Base-by-base conservation (phyloP, 2,888 invertebrate species). In the Eudasyphora cyanicolor region DNA sequence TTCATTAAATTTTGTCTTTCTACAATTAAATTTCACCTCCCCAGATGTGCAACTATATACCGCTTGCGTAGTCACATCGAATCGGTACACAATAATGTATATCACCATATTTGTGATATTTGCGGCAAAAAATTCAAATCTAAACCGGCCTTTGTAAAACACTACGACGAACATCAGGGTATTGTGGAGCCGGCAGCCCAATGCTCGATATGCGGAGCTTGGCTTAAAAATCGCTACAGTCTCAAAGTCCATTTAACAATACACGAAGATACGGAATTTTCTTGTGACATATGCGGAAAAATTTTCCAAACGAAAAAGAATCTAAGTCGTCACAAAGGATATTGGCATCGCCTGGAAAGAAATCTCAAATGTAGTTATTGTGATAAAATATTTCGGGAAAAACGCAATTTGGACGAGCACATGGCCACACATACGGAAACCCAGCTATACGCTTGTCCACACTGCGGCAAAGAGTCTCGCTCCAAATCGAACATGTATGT, bases 401-500 rank as follows among this genome's bases (percentile, higher is more conserved):
- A 87, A 64, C 89, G 89, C 38, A 90, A 89, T 84, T 85, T 90
- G 17, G 89, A 90, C 88, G 90, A 90, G 64, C 90, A 90, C 83
- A 88, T 89, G 86, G 90, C 90, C 62, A 90, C 89, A 38, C 90
- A 90, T 73, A 90, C 90, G 29, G 90, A 90, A 71, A 89, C 87
- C 12, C 90, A 89, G 79, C 87, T 90, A 27, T 90, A 90, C 80
- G 88, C 88, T 76, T 90, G 90, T 87, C 87, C 89, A 45, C 90
- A 90, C 69, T 90, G 90, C 60, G 86, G 89, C 76, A 90, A 90
- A 32, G 90, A 90, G 70, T 90, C 89, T 42, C 89, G 90, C 21
- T 90, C 90, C 19, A 90, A 88, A 62, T 89, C 90, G n/a, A 90
- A 90, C 83, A 90, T 90, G 90, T 90, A 90, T 85, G 90, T 89